Conservation (phyloP, 2,113 vertebrate genomes). For the Lanius ludovicianus region DNA sequence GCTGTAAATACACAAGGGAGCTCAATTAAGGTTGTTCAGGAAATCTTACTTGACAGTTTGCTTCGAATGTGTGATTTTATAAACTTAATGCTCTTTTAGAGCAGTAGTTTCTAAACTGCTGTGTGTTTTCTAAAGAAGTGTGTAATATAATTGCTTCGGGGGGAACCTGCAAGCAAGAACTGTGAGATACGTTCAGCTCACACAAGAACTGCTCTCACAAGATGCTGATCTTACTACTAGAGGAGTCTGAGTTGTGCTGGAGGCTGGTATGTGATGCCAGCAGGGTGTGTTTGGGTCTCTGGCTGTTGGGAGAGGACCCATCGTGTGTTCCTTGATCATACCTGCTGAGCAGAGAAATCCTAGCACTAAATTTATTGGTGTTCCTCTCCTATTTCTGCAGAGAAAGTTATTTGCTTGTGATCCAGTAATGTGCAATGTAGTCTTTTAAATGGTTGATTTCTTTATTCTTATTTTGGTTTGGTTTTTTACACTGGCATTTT, state of each 20-base stretch:
- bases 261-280: rapidly evolving
- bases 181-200: not conserved
- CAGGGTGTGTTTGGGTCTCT: not conserved
- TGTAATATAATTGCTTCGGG: not conserved
- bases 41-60: conserved; percentile 18
- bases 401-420: not conserved
- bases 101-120: not conserved
- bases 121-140: not conserved
- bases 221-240: not conserved
- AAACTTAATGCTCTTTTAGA: not conserved
- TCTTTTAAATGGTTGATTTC: not conserved
- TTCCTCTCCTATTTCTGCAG: not conserved
- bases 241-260: not conserved
- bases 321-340: rapidly evolving
- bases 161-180: not conserved
- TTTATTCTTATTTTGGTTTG: not conserved
- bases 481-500: conserved; percentile 6
- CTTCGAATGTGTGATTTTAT: conserved; percentile 25
- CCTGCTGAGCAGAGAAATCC: not conserved
- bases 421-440: not conserved
- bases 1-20: not conserved
- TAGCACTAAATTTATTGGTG: not conserved
- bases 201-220: not conserved
- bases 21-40: conserved; percentile 21
- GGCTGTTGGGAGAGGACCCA: not conserved